A percentile compares a stretch with the other conserved stretches of the same genome.
Conservation (phyloP, 1,140 invertebrate species). For the Paracyclopina nana region DNA sequence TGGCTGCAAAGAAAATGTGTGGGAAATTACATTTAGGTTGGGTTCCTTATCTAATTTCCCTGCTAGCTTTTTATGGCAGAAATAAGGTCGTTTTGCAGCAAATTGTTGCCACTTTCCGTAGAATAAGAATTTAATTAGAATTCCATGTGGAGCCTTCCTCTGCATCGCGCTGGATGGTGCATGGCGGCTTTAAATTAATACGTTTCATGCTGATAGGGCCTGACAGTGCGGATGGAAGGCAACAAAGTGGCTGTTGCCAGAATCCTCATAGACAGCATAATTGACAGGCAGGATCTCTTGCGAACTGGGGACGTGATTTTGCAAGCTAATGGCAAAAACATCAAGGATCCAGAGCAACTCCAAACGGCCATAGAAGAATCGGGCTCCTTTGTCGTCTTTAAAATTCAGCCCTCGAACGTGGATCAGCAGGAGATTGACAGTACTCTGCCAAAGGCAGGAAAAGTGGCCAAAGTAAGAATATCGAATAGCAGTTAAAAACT, state of each 20-base stretch:
- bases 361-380: slow-evolving; percentile 5
- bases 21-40: no score
- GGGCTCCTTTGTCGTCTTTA: slow-evolving; percentile 2
- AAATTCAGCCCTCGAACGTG: background rate
- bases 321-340: slow-evolving; percentile 12
- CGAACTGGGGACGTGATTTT: slow-evolving; percentile 10
- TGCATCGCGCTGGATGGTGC: no score
- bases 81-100: no score
- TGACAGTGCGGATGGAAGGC: slow-evolving; percentile 9
- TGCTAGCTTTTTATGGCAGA: no score
- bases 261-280: slow-evolving; percentile 8
- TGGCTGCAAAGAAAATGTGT: no score
- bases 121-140: no score
- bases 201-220: background rate
- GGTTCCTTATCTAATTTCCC: no score
- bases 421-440: background rate
- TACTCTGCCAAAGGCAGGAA: background rate
- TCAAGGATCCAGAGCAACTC: slow-evolving; percentile 9
- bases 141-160: no score
- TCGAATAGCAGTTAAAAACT: background rate
- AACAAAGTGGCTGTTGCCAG: slow-evolving; percentile 1
- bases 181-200: background rate
- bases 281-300: slow-evolving; percentile 13
- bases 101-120: no score
- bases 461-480: slow-evolving; percentile 1